These are phyloP conservation scores for Zaprionus africanus DNA, from an alignment of 1,140 invertebrate species.

Conservation along the genomic window DNA sequence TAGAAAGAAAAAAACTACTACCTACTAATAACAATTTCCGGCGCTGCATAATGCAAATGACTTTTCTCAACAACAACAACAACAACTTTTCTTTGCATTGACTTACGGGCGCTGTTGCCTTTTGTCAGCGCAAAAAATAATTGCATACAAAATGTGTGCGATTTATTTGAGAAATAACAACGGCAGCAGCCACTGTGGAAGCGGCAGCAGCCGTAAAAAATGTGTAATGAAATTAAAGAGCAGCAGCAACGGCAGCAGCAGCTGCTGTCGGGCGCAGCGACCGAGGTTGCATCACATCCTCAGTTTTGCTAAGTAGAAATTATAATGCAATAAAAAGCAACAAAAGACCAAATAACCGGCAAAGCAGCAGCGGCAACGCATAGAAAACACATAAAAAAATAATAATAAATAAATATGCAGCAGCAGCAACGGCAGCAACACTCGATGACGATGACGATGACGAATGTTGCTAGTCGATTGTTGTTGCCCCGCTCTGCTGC, in stretches of 20 bases:
- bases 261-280: not conserved
- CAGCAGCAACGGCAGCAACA: slow-evolving; percentile 29
- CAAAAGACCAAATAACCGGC: slow-evolving; percentile 53
- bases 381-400: slow-evolving; percentile 48
- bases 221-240: slow-evolving; percentile 75
- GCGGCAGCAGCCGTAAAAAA: slow-evolving; percentile 35
- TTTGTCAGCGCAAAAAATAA: slow-evolving; percentile 66
- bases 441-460: slow-evolving; percentile 56
- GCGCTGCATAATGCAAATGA: slow-evolving; percentile 79
- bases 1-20: slow-evolving; percentile 40
- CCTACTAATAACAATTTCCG: slow-evolving; percentile 80
- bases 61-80: slow-evolving; percentile 64
- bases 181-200: slow-evolving; percentile 38
- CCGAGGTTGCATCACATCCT: slow-evolving; percentile 74
- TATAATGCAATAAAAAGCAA: slow-evolving; percentile 75
- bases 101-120: slow-evolving; percentile 56
- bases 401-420: slow-evolving; percentile 61
- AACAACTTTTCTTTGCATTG: slow-evolving; percentile 73
- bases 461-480: slow-evolving; percentile 47
- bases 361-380: slow-evolving; percentile 55
- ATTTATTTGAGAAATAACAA: slow-evolving; percentile 78
- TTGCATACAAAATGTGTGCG: slow-evolving; percentile 80
- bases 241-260: slow-evolving; percentile 7
- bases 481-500: slow-evolving; percentile 38
- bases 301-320: slow-evolving; percentile 75